A percentile compares a stretch with the other conserved stretches of the same genome.
Evolutionary conservation across 2,113 vertebrate species (phyloP).

Genomic region (Sylvilagus bachmani): DNA sequence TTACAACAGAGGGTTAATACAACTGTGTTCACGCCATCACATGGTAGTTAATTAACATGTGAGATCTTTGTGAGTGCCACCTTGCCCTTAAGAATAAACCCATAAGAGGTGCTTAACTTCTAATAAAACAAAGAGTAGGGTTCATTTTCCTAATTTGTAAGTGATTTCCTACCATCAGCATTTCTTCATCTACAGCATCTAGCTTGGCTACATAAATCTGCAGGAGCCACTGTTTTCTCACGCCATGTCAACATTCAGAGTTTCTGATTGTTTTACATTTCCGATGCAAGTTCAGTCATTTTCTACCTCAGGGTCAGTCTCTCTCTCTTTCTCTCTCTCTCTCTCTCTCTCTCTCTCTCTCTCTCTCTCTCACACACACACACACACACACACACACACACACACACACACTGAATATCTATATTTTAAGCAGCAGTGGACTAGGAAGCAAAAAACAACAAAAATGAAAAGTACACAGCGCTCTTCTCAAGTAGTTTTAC

Average conservation of each 20-base stretch:
- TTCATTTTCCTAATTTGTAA: conserved; percentile 45
- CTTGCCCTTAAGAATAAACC: conserved; percentile 52
- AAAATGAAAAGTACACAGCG: neutral
- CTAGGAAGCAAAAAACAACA: neutral
- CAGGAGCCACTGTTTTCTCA: conserved; percentile 18
- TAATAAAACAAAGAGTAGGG: conserved; percentile 52
- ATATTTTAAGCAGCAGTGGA: neutral
- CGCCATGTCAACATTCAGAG: too few relatives aligned
- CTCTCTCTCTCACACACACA: neutral
- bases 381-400: neutral
- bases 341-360: neutral
- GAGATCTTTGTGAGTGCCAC: conserved; percentile 8
- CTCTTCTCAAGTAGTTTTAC: neutral
- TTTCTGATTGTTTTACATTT: conserved; percentile 19
- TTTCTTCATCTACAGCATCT: neutral
- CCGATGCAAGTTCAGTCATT: neutral
- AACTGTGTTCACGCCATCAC: conserved; percentile 33
- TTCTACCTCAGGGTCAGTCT: too few relatives aligned
- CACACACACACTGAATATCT: too few relatives aligned
- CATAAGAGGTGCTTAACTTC: conserved; percentile 30
- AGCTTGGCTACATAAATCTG: conserved; percentile 7
- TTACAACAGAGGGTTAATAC: conserved; percentile 52
- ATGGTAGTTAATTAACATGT: conserved; percentile 56
- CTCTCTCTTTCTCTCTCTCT: neutral
- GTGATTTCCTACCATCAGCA: neutral